Evolutionary conservation across 2,888 invertebrate species (phyloP).

Genomic region (Cephus runcator): DNA sequence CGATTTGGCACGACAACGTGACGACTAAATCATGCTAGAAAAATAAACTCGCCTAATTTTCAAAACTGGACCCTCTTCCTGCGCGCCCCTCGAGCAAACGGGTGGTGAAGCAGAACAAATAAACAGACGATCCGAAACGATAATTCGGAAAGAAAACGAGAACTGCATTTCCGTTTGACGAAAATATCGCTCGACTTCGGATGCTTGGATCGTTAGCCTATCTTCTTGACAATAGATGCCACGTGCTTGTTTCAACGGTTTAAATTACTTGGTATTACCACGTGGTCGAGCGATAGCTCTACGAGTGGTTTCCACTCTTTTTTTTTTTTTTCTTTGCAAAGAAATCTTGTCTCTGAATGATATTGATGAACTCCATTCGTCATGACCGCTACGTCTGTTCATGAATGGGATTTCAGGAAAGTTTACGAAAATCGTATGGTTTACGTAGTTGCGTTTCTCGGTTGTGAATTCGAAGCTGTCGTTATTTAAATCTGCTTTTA

Average conservation of each 20-base stretch:
- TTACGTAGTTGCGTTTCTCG: background rate
- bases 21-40: background rate
- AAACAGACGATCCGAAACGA: background rate
- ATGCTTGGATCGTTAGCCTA: background rate
- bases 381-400: background rate
- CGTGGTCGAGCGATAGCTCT: background rate
- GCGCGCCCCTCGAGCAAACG: background rate
- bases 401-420: background rate
- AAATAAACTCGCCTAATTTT: background rate
- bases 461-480: background rate
- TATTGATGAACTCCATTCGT: background rate
- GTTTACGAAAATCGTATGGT: background rate
- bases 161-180: background rate
- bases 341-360: background rate
- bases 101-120: background rate
- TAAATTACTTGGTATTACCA: background rate
- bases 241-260: background rate
- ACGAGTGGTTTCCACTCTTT: background rate
- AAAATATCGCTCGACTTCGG: constrained; percentile 3
- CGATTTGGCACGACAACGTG: background rate
- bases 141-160: background rate
- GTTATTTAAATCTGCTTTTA: background rate
- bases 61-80: background rate
- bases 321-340: background rate
- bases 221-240: background rate